A percentile compares a stretch with the other conserved stretches of the same genome.
Evolutionary conservation across 2,797 vertebrate species (phyloP).

Genomic region (Hozukius guyotensis): DNA sequence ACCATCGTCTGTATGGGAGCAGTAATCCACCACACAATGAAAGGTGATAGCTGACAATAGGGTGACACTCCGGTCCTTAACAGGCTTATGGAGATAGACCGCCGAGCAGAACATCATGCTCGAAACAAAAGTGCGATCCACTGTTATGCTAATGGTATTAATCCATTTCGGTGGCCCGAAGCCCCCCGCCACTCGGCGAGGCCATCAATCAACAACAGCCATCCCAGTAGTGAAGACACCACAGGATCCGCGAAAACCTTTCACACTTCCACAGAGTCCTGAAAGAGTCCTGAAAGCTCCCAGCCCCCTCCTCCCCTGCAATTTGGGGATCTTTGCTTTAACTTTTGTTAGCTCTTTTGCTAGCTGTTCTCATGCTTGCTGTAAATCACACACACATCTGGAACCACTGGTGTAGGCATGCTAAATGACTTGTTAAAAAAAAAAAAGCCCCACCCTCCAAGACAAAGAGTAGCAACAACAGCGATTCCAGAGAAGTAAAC

Average conservation of each 20-base stretch:
- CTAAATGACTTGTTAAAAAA: constrained; percentile 68
- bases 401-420: constrained; percentile 75
- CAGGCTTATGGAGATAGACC: constrained; percentile 70
- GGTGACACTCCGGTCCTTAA: constrained; percentile 56
- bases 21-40: constrained; percentile 66
- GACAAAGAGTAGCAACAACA: constrained; percentile 40
- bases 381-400: constrained; percentile 70
- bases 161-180: constrained; percentile 55
- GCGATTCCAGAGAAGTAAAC: constrained; percentile 12
- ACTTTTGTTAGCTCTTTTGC: constrained; percentile 42
- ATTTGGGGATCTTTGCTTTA: constrained; percentile 25
- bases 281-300: constrained; percentile 26
- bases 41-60: constrained; percentile 69
- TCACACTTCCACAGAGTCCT: constrained; percentile 55
- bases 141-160: constrained; percentile 77
- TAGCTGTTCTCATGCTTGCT: constrained; percentile 43
- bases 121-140: constrained; percentile 64
- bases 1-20: constrained; percentile 44
- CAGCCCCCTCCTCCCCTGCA: not conserved
- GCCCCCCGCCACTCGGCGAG: constrained; percentile 43
- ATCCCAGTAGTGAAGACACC: constrained; percentile 53
- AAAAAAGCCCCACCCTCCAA: constrained; percentile 28
- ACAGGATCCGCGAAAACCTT: constrained; percentile 56
- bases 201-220: constrained; percentile 71
- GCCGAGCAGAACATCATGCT: constrained; percentile 55